Evolutionary conservation across 2,888 invertebrate genomes (phyloP).

Genomic region (Eupithecia tripunctaria): DNA sequence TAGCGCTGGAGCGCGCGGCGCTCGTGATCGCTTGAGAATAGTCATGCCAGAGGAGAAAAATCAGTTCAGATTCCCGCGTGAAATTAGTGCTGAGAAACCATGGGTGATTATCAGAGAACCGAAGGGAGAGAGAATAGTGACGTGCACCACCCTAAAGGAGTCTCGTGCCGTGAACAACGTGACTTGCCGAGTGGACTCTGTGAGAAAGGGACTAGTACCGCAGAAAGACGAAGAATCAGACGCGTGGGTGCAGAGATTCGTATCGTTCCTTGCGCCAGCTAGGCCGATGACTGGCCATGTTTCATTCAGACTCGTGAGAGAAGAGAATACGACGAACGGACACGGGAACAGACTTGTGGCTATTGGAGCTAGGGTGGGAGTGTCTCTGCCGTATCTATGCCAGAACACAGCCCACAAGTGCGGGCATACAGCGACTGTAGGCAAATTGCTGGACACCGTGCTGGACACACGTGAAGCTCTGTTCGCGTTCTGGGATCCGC

Average conservation of each 20-base stretch:
- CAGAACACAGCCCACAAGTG: slow-evolving; percentile 86
- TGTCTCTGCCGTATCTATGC: slow-evolving; percentile 92
- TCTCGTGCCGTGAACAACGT: slow-evolving; percentile 92
- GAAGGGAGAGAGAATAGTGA: slow-evolving; percentile 90
- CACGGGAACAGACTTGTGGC: slow-evolving; percentile 69
- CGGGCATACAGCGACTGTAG: slow-evolving; percentile 86
- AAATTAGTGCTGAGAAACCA: slow-evolving; percentile 89
- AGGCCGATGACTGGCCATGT: slow-evolving; percentile 90
- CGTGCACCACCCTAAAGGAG: slow-evolving; percentile 92
- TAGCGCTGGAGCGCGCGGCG: slow-evolving; percentile 90
- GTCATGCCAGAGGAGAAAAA: slow-evolving; percentile 86
- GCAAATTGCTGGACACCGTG: slow-evolving; percentile 87
- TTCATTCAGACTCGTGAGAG: slow-evolving; percentile 89
- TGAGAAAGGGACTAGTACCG: slow-evolving; percentile 87
- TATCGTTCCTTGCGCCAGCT: slow-evolving; percentile 86
- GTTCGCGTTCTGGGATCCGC: slow-evolving; percentile 93
- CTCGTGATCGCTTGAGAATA: slow-evolving; percentile 88
- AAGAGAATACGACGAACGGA: slow-evolving; percentile 81
- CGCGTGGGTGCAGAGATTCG: slow-evolving; percentile 89
- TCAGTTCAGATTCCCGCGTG: slow-evolving; percentile 87
- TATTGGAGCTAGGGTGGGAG: slow-evolving; percentile 89
- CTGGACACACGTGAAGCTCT: slow-evolving; percentile 91
- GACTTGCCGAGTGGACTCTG: slow-evolving; percentile 89
- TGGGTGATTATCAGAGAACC: slow-evolving; percentile 92
- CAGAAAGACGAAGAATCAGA: slow-evolving; percentile 88